A percentile compares a stretch with the other conserved stretches of the same genome.
These are phyloP conservation scores for Hartigia nigra DNA, from an alignment of 2,888 invertebrate genomes.

Conservation along the genomic window DNA sequence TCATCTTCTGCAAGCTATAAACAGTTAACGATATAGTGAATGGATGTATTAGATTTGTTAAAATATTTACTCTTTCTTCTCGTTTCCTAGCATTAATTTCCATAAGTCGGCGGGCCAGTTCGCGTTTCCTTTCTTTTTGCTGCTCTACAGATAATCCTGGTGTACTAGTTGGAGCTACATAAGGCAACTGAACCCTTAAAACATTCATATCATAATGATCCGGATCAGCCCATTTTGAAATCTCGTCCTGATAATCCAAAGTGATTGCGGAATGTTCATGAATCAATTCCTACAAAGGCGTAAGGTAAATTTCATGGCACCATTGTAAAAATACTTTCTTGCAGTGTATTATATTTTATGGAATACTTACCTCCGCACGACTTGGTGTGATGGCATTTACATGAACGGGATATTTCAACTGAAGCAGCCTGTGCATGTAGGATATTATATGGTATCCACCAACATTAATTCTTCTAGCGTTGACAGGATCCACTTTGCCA, in stretches of 20 bases:
- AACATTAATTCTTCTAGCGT: constrained; percentile 85
- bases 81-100: constrained; percentile 92
- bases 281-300: constrained; percentile 74
- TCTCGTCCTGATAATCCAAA: constrained; percentile 81
- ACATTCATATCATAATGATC: constrained; percentile 88
- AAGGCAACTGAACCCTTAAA: constrained; percentile 88
- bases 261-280: constrained; percentile 85
- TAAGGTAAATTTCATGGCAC: constrained; percentile 13
- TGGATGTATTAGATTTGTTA: neutral
- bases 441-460: constrained; percentile 88
- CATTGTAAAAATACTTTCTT: constrained; percentile 1
- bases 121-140: constrained; percentile 87
- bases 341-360: neutral
- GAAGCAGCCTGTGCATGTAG: constrained; percentile 87
- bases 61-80: constrained; percentile 76
- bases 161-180: constrained; percentile 73
- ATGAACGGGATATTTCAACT: constrained; percentile 94
- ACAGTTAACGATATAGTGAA: constrained; percentile 5
- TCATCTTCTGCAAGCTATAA: constrained; percentile 84
- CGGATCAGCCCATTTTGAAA: constrained; percentile 82
- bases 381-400: constrained; percentile 87
- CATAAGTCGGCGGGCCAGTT: constrained; percentile 84
- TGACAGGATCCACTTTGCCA: constrained; percentile 75
- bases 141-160: constrained; percentile 81
- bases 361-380: constrained; percentile 75